Base-by-base conservation (phyloP, 2,113 vertebrate genomes). In the Pagrus major region DNA sequence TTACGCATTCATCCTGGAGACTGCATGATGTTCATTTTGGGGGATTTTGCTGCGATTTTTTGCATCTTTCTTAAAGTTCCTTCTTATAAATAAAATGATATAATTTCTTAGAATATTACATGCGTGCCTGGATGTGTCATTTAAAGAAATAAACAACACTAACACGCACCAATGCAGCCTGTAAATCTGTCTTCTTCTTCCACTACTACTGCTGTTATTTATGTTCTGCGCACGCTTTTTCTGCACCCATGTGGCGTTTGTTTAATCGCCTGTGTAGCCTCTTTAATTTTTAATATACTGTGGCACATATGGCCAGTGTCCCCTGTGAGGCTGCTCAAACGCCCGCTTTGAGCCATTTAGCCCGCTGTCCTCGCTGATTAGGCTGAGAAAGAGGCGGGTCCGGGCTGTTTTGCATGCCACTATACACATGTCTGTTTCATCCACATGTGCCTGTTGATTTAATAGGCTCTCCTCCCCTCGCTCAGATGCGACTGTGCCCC, bases 401-500 rank as follows among this genome's bases (percentile, higher is more conserved):
- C 56, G 8, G 35, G 27, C 42, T 61, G 46, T 42, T 67, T 78
- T 78, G 46, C 67, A 64, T n/a, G 76, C 25, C 77, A 52, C n/a
- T n/a, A n/a, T n/a, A n/a, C n/a, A n/a, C n/a, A n/a, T 56, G 58
- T 71, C n/a, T 35, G 29, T 44, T 46, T 51, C 76, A 52, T 49
- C 76, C 59, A 77, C 76, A 80, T 72, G 76, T 81, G 78, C 77
- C 75, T 89, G 77, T 86, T 88, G 79, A 85, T 80, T 25, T 59
- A 51, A 82, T 69, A 51, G 8, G 1, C 52, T 60, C 55, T 44
- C 59, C 52, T 2, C 56, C 60, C 49, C 23, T 54, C 15, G 16
- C 7, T 1, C 59, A 31, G 41, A 44, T 33, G 58, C 51, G 51
- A 18, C 9, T 41, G 39, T 39, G 70, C 37, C 7, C 58, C 83